A percentile compares a stretch with the other conserved stretches of the same genome.
Evolutionary conservation across 1,140 invertebrate genomes (phyloP).

Genomic region (Heliconius hewitsoni): DNA sequence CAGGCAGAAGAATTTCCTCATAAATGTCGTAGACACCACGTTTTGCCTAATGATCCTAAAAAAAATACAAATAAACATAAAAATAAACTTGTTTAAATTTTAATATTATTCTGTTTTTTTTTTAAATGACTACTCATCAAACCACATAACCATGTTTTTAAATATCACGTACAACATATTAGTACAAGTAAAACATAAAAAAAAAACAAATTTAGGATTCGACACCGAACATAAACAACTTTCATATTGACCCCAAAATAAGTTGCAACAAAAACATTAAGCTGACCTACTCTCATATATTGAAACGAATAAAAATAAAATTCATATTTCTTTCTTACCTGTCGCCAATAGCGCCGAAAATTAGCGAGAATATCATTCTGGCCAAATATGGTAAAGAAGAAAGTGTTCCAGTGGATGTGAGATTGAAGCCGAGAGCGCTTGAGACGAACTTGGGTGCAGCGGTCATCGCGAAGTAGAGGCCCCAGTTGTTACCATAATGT

Average conservation of each 20-base stretch:
- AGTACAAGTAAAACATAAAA: neutral
- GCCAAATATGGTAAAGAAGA: conserved; percentile 87
- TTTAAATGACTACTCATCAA: too few relatives aligned
- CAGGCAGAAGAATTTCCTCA: conserved; percentile 87
- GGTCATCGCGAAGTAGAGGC: conserved; percentile 91
- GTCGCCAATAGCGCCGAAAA: conserved; percentile 87
- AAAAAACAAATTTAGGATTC: neutral
- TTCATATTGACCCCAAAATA: conserved; percentile 15
- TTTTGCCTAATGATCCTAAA: conserved; percentile 82
- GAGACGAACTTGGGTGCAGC: conserved; percentile 94
- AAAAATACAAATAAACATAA: conserved; percentile 32
- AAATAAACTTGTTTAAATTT: neutral
- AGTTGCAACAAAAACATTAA: conserved; percentile 13
- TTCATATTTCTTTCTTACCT: conserved; percentile 51
- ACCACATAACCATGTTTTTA: neutral
- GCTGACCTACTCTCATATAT: conserved; percentile 10
- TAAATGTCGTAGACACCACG: conserved; percentile 82
- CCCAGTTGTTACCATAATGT: conserved; percentile 90
- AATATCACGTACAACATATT: neutral
- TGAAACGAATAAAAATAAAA: conserved; percentile 5
- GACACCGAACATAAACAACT: neutral
- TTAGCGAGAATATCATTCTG: conserved; percentile 84
- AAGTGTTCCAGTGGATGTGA: conserved; percentile 86
- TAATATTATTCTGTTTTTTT: too few relatives aligned
- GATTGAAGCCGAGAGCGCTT: conserved; percentile 90